A percentile compares a stretch with the other conserved stretches of the same genome.
phyloP scores from a whole-genome alignment of 2,797 vertebrate genomes.

The Poecilia wingei region DNA sequence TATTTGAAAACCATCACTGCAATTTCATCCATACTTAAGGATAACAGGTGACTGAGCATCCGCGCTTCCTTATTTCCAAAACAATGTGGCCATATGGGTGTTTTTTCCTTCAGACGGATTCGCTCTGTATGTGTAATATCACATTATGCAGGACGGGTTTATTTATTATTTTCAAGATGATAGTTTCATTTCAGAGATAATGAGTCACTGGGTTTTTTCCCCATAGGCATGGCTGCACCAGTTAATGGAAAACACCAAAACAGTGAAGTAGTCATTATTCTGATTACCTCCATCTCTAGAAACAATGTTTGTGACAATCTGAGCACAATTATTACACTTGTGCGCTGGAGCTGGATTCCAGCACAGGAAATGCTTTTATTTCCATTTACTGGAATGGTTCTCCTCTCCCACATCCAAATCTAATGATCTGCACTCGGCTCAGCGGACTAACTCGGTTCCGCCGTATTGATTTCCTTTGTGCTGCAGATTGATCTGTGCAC shows the following conservation, averaged over 20 bases:
- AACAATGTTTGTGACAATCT: conserved; percentile 58
- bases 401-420: conserved; percentile 59
- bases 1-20: conserved; percentile 49
- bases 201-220: conserved; percentile 40
- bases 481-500: conserved; percentile 70
- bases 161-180: conserved; percentile 69
- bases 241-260: conserved; percentile 49
- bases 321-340: conserved; percentile 47
- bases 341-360: conserved; percentile 60
- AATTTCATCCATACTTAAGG: conserved; percentile 67
- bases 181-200: conserved; percentile 66
- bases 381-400: conserved; percentile 60
- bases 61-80: conserved; percentile 64
- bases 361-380: conserved; percentile 61
- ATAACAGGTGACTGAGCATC: conserved; percentile 75
- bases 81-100: conserved; percentile 73
- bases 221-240: conserved; percentile 24
- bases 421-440: conserved; percentile 69
- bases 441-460: conserved; percentile 67
- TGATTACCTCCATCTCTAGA: conserved; percentile 45
- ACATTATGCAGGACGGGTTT: conserved; percentile 55
- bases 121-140: conserved; percentile 53
- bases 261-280: conserved; percentile 55
- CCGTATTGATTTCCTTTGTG: conserved; percentile 76
- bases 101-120: conserved; percentile 65